Conservation (phyloP, 2,113 vertebrate species). For the Hystrix cristata region DNA sequence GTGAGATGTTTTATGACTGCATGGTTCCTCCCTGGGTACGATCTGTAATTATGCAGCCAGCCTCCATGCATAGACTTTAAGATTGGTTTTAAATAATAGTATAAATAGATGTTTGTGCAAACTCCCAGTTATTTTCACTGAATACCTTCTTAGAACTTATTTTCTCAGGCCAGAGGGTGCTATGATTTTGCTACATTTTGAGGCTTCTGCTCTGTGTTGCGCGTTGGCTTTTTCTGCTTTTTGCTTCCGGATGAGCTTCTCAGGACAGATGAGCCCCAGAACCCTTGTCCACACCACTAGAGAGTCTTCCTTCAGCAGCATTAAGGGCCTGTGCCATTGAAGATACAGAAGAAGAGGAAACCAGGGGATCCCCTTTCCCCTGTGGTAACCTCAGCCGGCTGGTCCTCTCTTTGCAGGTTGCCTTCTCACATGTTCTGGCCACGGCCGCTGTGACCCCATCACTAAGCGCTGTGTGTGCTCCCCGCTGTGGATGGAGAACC, state of each 20-base stretch:
- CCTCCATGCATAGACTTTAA: not conserved
- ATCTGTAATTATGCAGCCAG: not conserved
- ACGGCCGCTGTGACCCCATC: conserved; percentile 94
- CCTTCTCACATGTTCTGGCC: conserved; percentile 93
- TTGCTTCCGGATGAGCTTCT: not conserved
- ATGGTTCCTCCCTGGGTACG: not conserved
- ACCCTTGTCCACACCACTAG: not conserved
- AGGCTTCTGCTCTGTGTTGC: not conserved
- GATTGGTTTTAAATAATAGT: not conserved
- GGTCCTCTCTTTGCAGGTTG: conserved; percentile 88
- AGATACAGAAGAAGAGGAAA: not conserved
- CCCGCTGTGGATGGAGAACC: conserved; percentile 95
- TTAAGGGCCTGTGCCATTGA: not conserved
- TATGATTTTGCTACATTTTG: not conserved
- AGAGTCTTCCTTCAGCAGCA: not conserved
- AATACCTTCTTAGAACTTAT: not conserved
- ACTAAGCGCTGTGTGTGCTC: conserved; percentile 94
- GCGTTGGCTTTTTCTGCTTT: not conserved
- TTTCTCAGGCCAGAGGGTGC: not conserved
- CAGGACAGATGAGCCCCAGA: not conserved
- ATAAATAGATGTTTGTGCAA: not conserved
- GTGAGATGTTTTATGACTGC: not conserved
- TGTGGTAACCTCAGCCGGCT: not conserved
- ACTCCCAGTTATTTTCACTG: not conserved
- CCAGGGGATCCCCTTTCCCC: not conserved